Evolutionary conservation across 2,113 vertebrate species (phyloP).

Genomic region (Sturnira hondurensis): DNA sequence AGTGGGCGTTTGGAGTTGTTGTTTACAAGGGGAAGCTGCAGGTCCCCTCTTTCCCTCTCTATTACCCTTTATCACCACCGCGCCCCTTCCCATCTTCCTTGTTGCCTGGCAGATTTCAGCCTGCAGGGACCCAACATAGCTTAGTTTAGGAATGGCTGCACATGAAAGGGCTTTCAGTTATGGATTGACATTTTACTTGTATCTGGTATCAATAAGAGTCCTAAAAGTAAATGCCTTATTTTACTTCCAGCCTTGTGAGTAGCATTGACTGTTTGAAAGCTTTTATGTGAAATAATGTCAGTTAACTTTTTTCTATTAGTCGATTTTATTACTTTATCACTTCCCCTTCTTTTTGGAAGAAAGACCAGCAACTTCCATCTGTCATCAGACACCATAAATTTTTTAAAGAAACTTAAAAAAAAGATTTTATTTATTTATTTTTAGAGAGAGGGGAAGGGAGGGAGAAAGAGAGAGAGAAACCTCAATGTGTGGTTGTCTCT

Average conservation of each 20-base stretch:
- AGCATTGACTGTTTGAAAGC: neutral
- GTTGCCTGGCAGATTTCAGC: neutral
- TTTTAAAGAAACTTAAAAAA: no score
- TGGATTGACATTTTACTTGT: neutral
- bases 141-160: neutral
- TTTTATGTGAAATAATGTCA: conserved; percentile 11
- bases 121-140: neutral
- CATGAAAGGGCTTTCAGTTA: neutral
- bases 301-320: neutral
- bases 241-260: neutral
- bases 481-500: no score
- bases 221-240: neutral
- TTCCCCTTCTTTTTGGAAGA: neutral
- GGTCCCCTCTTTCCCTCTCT: neutral
- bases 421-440: no score
- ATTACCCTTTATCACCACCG: neutral
- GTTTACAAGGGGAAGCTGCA: neutral
- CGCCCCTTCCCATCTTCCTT: neutral
- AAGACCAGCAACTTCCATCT: neutral
- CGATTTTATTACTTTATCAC: neutral
- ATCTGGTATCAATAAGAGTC: neutral
- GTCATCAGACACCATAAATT: neutral
- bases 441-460: no score
- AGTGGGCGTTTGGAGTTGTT: neutral
- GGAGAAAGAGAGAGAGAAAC: no score